A percentile compares a stretch with the other conserved stretches of the same genome.
These are phyloP conservation scores for Cacoxenus indagator DNA, from an alignment of 2,888 invertebrate genomes.

Conservation along the genomic window DNA sequence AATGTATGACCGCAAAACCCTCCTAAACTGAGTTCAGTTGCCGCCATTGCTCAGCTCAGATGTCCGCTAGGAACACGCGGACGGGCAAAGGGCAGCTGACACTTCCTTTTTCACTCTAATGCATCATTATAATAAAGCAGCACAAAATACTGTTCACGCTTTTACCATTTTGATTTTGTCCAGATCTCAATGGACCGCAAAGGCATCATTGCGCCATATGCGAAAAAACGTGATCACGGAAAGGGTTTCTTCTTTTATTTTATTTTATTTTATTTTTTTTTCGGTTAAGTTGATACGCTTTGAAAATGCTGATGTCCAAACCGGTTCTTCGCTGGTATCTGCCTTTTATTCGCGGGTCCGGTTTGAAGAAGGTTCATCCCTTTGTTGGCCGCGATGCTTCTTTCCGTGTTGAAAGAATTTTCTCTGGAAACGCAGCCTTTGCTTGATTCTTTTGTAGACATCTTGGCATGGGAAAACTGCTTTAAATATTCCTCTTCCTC, in stretches of 20 bases:
- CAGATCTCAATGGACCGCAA: constrained; percentile 56
- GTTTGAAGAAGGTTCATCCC: constrained; percentile 58
- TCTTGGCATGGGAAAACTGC: too few species aligned
- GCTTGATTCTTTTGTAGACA: too few species aligned
- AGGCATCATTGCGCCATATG: constrained; percentile 45
- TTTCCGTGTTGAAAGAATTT: constrained; percentile 36
- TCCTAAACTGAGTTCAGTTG: constrained; percentile 35
- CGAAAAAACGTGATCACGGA: constrained; percentile 31
- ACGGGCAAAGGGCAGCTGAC: constrained; percentile 34
- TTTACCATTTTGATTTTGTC: constrained; percentile 49
- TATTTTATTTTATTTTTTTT: too few species aligned
- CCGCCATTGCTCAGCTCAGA: constrained; percentile 48
- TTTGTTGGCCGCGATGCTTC: constrained; percentile 36
- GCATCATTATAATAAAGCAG: constrained; percentile 31
- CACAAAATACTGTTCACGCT: constrained; percentile 29
- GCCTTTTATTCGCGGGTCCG: constrained; percentile 50
- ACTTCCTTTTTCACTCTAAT: too few species aligned
- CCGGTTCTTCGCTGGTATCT: constrained; percentile 50
- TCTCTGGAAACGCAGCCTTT: constrained; percentile 36
- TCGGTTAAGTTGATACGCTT: constrained; percentile 47
- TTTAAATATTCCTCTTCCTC: too few species aligned
- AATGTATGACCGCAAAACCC: constrained; percentile 61
- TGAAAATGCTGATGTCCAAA: constrained; percentile 61
- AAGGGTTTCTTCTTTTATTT: constrained; percentile 53
- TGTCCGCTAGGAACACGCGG: constrained; percentile 25